Conservation (phyloP, 2,113 vertebrate species). For the Seriola dumerili region DNA sequence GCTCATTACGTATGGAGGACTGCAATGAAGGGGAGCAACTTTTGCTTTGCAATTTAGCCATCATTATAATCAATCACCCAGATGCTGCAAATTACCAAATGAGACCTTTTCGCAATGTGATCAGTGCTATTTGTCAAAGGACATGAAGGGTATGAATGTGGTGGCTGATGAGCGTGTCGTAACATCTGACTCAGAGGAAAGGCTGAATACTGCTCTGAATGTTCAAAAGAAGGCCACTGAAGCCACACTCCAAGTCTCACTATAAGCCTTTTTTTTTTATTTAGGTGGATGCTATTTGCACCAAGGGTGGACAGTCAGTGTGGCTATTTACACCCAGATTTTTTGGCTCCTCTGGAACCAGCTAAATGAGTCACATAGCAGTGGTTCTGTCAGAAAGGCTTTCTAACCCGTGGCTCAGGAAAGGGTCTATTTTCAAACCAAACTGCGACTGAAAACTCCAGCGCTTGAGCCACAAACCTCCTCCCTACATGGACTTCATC, state of each 20-base stretch:
- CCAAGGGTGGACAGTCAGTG: no score
- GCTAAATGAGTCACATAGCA: no score
- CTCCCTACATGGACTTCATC: no score
- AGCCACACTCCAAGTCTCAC: background rate
- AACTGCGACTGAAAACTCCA: no score
- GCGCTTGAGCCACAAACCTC: no score
- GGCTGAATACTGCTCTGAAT: conserved; percentile 15
- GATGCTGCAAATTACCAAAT: conserved; percentile 63
- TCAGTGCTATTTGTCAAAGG: conserved; percentile 69
- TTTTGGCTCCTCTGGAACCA: no score
- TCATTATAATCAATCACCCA: conserved; percentile 69
- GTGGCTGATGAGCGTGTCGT: conserved; percentile 59
- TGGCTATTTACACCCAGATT: no score
- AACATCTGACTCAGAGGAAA: conserved; percentile 27
- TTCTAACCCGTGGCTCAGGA: no score
- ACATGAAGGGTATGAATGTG: conserved; percentile 58
- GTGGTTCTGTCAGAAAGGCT: no score
- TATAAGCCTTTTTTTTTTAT: no score
- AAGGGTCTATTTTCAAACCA: no score
- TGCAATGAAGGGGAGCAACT: conserved; percentile 36
- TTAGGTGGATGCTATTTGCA: no score
- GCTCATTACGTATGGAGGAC: conserved; percentile 28
- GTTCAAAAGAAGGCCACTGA: conserved; percentile 6
- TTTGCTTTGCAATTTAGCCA: conserved; percentile 58
- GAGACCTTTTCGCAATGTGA: conserved; percentile 71